Percentiles rank a stretch among this genome's conserved stretches.
These are phyloP conservation scores for Spinus pinus DNA, from an alignment of 2,797 vertebrate species.

Conservation along the genomic window DNA sequence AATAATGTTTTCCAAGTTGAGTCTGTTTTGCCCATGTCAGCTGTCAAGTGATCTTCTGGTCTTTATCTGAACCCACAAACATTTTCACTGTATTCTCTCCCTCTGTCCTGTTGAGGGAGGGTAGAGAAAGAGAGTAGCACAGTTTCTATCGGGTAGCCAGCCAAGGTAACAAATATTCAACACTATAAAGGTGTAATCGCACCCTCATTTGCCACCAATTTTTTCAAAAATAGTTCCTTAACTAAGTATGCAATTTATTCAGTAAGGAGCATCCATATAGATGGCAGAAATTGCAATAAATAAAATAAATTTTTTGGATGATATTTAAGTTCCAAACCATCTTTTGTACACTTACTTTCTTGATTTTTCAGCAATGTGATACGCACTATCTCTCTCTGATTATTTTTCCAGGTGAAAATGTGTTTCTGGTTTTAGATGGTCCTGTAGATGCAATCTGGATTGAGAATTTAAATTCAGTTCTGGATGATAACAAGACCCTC, in stretches of 20 bases:
- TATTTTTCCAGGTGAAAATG: constrained; percentile 73
- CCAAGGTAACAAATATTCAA: not conserved
- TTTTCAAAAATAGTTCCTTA: not conserved
- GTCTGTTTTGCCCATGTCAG: not conserved
- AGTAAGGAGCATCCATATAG: not conserved
- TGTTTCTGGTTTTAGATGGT: constrained; percentile 79
- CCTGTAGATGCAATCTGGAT: constrained; percentile 82
- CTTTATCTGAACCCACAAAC: not conserved
- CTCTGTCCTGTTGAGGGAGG: not conserved
- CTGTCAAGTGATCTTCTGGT: not conserved
- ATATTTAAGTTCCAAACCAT: not conserved
- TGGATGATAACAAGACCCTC: constrained; percentile 81
- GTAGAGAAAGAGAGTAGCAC: fast-evolving
- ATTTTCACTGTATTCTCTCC: not conserved
- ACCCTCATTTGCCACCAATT: not conserved
- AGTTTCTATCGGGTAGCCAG: not conserved
- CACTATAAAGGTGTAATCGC: not conserved
- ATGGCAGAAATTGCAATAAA: not conserved
- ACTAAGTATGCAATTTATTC: not conserved
- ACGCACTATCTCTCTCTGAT: not conserved
- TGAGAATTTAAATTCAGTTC: constrained; percentile 80
- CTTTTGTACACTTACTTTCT: not conserved
- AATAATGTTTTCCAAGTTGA: not conserved
- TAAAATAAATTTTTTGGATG: not conserved
- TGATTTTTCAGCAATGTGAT: not conserved